phyloP scores from a whole-genome alignment of 2,888 invertebrate genomes.

The Agrypnus murinus region DNA sequence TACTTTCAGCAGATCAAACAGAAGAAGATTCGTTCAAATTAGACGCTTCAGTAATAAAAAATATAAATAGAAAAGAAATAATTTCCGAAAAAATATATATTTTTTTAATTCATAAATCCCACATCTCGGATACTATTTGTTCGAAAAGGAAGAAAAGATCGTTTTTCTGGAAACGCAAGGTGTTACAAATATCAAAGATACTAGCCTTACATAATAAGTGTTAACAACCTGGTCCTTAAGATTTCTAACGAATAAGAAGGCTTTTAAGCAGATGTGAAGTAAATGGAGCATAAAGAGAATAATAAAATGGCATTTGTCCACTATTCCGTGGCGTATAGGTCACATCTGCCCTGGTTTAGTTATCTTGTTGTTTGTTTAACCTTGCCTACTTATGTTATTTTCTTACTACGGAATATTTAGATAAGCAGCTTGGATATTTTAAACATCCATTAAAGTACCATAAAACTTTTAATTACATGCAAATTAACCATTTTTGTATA shows the following conservation, averaged over 20 bases:
- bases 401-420: not conserved
- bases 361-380: conserved; percentile 7
- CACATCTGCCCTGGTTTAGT: conserved; percentile 28
- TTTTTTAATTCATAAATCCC: too few relatives aligned
- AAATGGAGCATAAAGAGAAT: conserved; percentile 14
- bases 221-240: conserved; percentile 20
- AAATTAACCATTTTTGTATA: conserved; percentile 16
- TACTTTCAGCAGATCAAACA: too few relatives aligned
- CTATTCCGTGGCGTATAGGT: not conserved
- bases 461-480: conserved; percentile 13
- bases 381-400: conserved; percentile 4
- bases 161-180: too few relatives aligned
- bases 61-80: too few relatives aligned
- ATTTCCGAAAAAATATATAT: too few relatives aligned
- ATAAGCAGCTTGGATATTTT: not conserved
- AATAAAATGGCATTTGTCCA: conserved; percentile 29
- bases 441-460: not conserved
- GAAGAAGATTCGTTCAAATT: too few relatives aligned
- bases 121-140: too few relatives aligned
- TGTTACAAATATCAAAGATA: too few relatives aligned
- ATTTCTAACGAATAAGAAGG: conserved; percentile 14
- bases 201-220: not conserved
- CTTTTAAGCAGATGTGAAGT: conserved; percentile 31
- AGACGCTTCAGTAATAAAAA: too few relatives aligned
- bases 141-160: too few relatives aligned